Evolutionary conservation across 1,140 invertebrate genomes (phyloP), one percentile per base, ranked within the genome.

Genomic region (Dendrolimus punctatus): DNA sequence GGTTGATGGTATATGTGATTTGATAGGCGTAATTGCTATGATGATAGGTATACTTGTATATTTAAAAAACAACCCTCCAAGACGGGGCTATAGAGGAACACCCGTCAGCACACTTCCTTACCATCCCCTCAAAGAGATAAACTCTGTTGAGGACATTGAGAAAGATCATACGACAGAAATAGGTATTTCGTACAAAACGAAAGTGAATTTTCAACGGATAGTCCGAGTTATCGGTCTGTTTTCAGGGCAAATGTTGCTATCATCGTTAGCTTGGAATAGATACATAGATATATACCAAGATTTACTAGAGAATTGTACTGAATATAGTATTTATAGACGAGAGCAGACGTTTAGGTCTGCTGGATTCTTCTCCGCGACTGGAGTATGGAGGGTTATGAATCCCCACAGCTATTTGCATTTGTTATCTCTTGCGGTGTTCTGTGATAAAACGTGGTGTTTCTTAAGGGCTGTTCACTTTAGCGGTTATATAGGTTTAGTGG

Each of bases 231-330:
- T 94, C 38, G 73, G 91, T 8, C 88, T 92, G 60, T 91, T 94
- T 54, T 90, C 90, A 9, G 90, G 92, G 4, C 93, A 94, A 68
- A 82, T 95, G 60, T 65, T 93, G 39, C 68, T 95, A 1, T 92
- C 92, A 49, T 94, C 93, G 5, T 82, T 91, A 57, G 91, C 91
- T 4, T 95, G 94, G 94, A 95, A 95, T 86, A 90, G 93, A 7
- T 95, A 94, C 57, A 94, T 95, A 64, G 90, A 91, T 47, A 73
- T 93, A 1, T 95, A 95, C 70, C 93, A 95, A 63, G 89, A 93
- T 58, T 80, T 95, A 53, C 67, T 95, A 7, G 93, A 95, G 68
- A 88, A 89, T 8, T 87, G 89, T 8, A 78, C 88, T 51, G 86
- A 90, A n/a, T 87, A 76, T 46, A 89, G 87, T 72, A 87, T 80